Conservation (phyloP, 2,113 vertebrate species). For the Campylomormyrus tamandua region DNA sequence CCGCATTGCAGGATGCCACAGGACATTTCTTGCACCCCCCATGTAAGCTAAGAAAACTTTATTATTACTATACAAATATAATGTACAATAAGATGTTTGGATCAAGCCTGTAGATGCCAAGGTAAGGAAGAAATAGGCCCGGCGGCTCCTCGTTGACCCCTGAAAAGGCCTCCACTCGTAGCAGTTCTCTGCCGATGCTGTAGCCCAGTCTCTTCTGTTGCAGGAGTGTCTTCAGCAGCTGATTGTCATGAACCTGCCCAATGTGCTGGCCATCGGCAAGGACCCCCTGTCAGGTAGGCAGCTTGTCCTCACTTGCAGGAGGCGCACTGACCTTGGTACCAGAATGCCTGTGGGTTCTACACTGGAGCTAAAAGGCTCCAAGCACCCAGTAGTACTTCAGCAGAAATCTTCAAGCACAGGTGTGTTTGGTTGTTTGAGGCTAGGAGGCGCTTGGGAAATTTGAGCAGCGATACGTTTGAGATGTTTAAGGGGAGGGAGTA, state of each 20-base stretch:
- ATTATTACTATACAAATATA: neutral
- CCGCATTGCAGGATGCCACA: neutral
- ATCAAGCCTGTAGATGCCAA: neutral
- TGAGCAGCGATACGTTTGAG: neutral
- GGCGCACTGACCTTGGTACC: neutral
- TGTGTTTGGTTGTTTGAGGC: neutral
- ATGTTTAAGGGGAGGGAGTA: neutral
- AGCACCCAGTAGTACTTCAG: neutral
- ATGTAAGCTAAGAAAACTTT: neutral
- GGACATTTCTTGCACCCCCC: neutral
- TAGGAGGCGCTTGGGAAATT: neutral
- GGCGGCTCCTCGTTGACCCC: too few relatives aligned
- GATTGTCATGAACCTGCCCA: constrained; percentile 90
- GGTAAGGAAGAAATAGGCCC: neutral
- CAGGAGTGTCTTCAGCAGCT: constrained; percentile 91
- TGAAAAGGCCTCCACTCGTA: neutral
- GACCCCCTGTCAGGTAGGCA: constrained; percentile 86
- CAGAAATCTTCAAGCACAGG: neutral
- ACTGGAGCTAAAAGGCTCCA: neutral
- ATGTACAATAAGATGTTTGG: neutral
- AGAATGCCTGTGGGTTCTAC: neutral
- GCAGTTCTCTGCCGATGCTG: neutral
- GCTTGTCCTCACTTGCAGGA: neutral
- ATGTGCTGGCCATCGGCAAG: constrained; percentile 86
- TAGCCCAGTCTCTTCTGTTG: neutral